phyloP scores from a whole-genome alignment of 2,888 invertebrate species.

The Tenthredo scrophulariae region DNA sequence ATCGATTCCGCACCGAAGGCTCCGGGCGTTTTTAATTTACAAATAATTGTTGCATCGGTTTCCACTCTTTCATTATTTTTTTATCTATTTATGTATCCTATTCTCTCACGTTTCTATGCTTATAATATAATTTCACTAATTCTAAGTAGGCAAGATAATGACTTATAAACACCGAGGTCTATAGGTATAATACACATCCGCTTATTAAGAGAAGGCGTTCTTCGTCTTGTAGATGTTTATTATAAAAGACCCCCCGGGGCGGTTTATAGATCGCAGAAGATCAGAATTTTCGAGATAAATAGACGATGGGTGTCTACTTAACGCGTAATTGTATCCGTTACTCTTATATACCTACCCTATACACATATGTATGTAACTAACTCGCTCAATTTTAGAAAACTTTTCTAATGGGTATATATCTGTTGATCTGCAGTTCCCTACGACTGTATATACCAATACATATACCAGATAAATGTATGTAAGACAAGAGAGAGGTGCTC shows the following conservation, averaged over 20 bases:
- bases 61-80: neutral
- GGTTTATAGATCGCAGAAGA: neutral
- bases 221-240: neutral
- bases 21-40: slow-evolving; percentile 38
- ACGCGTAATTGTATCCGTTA: slow-evolving; percentile 23
- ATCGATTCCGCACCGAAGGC: neutral
- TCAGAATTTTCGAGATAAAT: slow-evolving; percentile 40
- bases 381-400: neutral
- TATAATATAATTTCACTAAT: neutral
- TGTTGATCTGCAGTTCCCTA: neutral
- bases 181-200: neutral
- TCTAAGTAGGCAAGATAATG: neutral
- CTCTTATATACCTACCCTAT: neutral
- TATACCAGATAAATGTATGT: neutral
- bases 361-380: neutral
- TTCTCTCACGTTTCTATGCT: neutral
- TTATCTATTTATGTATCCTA: neutral
- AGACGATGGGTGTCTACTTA: neutral
- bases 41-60: slow-evolving; percentile 1
- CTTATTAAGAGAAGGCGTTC: neutral
- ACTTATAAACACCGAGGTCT: neutral
- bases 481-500: slow-evolving; percentile 56
- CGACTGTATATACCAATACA: neutral
- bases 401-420: neutral
- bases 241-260: slow-evolving; percentile 36